Conservation (phyloP, 2,797 vertebrate species). For the Meriones psammophilus region DNA sequence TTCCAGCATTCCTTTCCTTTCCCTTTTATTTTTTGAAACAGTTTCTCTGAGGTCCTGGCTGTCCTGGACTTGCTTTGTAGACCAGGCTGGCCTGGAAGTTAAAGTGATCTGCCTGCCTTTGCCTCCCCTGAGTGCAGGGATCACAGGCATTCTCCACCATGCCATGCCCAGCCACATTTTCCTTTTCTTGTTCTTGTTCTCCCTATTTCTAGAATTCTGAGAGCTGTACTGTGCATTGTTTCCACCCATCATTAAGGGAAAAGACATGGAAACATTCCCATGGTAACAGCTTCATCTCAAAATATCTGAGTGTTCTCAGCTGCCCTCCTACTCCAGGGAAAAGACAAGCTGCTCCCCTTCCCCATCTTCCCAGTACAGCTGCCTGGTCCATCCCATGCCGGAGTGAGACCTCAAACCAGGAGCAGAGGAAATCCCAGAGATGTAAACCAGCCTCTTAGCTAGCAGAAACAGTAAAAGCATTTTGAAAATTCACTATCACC, state of each 20-base stretch:
- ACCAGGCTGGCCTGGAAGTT: too few species aligned
- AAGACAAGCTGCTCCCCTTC: constrained; percentile 45
- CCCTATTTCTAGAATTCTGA: constrained; percentile 77
- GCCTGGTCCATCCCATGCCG: constrained; percentile 51
- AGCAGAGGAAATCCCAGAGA: constrained; percentile 11
- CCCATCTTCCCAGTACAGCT: not conserved
- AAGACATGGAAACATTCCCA: constrained; percentile 73
- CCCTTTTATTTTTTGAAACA: too few species aligned
- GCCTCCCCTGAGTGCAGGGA: too few species aligned
- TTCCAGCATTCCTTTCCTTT: not conserved
- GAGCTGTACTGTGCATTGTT: constrained; percentile 64
- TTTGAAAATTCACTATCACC: constrained; percentile 1
- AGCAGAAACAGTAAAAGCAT: constrained; percentile 32
- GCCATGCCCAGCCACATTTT: not conserved
- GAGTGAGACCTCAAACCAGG: constrained; percentile 40
- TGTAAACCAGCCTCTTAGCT: constrained; percentile 26
- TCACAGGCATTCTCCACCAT: too few species aligned
- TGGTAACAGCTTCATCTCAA: constrained; percentile 81
- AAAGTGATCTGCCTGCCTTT: too few species aligned
- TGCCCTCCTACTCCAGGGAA: constrained; percentile 74
- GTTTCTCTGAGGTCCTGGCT: too few species aligned
- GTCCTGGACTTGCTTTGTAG: too few species aligned
- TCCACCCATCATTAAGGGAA: constrained; percentile 67
- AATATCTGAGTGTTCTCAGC: constrained; percentile 80
- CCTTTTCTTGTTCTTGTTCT: constrained; percentile 55